A percentile compares a stretch with the other conserved stretches of the same genome.
Conservation (phyloP, 2,797 vertebrate species). For the Lacerta viridis region DNA sequence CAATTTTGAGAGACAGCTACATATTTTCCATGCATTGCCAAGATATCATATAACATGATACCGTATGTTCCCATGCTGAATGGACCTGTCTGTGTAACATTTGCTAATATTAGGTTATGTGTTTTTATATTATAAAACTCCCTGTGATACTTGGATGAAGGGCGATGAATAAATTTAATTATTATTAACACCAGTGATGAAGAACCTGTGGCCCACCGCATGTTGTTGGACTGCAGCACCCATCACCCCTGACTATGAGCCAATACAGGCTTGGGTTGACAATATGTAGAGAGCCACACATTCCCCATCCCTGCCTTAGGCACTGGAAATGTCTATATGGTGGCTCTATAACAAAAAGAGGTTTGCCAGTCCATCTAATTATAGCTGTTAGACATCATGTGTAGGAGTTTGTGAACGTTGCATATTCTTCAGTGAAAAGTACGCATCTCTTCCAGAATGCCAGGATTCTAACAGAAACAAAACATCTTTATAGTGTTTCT, state of each 20-base stretch:
- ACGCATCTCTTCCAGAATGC: neutral
- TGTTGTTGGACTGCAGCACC: no score
- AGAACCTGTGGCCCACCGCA: no score
- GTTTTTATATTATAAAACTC: no score
- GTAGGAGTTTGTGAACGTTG: neutral
- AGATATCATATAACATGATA: neutral
- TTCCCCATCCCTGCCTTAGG: no score
- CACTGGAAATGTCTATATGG: neutral
- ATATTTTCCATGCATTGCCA: neutral
- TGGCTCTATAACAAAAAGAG: neutral
- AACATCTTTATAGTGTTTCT: neutral
- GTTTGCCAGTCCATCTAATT: neutral
- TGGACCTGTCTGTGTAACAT: neutral
- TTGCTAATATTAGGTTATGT: neutral
- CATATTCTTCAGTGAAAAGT: neutral
- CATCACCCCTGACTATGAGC: no score
- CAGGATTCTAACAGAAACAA: neutral
- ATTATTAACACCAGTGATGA: no score
- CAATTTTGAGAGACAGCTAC: neutral
- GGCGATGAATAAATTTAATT: no score
- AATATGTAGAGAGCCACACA: no score
- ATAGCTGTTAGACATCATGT: no score
- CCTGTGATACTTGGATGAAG: no score
- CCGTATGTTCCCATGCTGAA: neutral
- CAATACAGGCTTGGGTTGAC: no score